Conservation (phyloP, 2,888 invertebrate species). For the Xylophagus ater region DNA sequence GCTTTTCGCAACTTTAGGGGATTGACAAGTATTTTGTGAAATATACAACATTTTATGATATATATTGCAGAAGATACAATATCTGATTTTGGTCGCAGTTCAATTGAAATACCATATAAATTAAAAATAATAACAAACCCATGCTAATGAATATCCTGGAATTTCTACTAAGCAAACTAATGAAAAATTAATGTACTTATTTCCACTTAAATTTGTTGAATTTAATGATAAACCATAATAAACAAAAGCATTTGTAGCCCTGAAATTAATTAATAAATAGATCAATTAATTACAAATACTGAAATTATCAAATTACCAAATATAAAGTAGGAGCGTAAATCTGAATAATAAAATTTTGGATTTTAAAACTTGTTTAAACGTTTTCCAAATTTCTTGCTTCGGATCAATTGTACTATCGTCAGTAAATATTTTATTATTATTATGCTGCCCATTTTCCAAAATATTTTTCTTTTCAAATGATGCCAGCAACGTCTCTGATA, state of each 20-base stretch:
- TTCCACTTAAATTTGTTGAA: slow-evolving; percentile 52
- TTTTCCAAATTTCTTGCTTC: slow-evolving; percentile 31
- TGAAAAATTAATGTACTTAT: slow-evolving; percentile 56
- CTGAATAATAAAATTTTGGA: slow-evolving; percentile 40
- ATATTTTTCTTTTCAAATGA: slow-evolving; percentile 37
- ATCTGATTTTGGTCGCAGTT: no score
- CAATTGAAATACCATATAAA: no score
- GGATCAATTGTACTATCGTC: slow-evolving; percentile 10
- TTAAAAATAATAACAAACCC: slow-evolving; percentile 24
- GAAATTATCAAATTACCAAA: slow-evolving; percentile 36
- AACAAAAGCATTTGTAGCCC: slow-evolving; percentile 54
- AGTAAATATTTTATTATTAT: not conserved
- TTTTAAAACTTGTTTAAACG: slow-evolving; percentile 38
- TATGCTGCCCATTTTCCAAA: slow-evolving; percentile 7
- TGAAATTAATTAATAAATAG: slow-evolving; percentile 15
- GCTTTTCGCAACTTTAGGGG: no score
- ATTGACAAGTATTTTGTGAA: no score
- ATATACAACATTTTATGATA: no score
- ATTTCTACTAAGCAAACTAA: slow-evolving; percentile 50
- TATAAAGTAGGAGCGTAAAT: slow-evolving; percentile 40
- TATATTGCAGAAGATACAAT: no score
- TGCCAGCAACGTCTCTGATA: slow-evolving; percentile 39
- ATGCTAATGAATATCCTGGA: slow-evolving; percentile 46
- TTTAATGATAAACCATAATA: slow-evolving; percentile 58
- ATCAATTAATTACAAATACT: not conserved